Base-by-base conservation (phyloP, 2,888 invertebrate genomes). In the Neuroscelio doddi region DNA sequence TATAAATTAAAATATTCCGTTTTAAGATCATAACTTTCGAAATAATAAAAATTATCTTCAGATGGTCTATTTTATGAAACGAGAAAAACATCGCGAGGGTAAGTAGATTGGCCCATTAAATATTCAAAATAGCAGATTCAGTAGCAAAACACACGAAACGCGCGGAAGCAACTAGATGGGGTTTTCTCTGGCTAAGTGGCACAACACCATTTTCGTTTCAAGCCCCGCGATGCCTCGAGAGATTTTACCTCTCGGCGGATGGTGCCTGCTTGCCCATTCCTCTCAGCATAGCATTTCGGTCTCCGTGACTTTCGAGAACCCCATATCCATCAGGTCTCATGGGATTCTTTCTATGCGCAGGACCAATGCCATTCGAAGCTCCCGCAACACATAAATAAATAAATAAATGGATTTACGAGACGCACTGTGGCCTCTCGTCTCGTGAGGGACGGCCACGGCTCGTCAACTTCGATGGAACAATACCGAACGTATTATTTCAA, bases 181-280 rank as follows among this genome's bases (percentile, higher is more conserved):
- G 69, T 68, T 71, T 67, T 71, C 59, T 49, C 49, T 62, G 61
- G 64, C 74, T 82, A 82, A 83, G 81, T 83, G 83, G 76, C 80
- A 75, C 80, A 78, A 84, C 84, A 84, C 72, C 82, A 79, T 83
- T 83, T 84, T 81, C 81, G 80, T 83, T 84, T 84, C 82, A 83
- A 74, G 65, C 74, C 67, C 62, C 71, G 64, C 71, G 69, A 67
- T 72, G 78, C 79, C 82, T 80, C 81, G 63, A 64, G 82, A 80
- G 82, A 81, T 72, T 78, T 74, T 76, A 75, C 71, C 73, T 70
- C 65, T 65, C 55, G 36, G 39, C 30, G 42, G 58, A 27, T 17
- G 2, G 42, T 9, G 30, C 36, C 34, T 38, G 44, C 64, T 32
- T 50, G 38, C 49, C 49, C 50, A n/a, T n/a, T n/a, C n/a, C n/a